Evolutionary conservation across 2,888 invertebrate genomes (phyloP).

Genomic region (Actias luna): DNA sequence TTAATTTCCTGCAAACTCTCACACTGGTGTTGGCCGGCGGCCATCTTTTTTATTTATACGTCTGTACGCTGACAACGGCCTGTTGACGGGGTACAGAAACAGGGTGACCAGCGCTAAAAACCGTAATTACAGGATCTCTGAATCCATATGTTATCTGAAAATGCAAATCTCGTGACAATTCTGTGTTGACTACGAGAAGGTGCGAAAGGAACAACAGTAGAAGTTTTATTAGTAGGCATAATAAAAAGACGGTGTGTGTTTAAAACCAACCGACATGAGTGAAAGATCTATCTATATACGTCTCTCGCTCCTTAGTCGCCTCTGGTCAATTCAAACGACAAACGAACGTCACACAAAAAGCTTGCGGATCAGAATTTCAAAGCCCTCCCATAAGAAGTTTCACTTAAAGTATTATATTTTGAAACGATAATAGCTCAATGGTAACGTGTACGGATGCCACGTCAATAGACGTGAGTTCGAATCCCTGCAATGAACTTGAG

Average conservation of each 20-base stretch:
- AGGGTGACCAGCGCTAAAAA: not conserved
- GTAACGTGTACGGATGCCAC: no score
- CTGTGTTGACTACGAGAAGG: not conserved
- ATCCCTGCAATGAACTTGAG: no score
- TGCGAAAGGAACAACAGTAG: not conserved
- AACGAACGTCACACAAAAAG: no score
- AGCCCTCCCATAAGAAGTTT: no score
- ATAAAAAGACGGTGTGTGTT: not conserved
- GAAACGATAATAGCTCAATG: no score
- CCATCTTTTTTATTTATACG: conserved; percentile 36
- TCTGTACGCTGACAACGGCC: conserved; percentile 22
- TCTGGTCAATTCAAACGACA: no score
- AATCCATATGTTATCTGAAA: not conserved
- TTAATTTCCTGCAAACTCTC: conserved; percentile 18
- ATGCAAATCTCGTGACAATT: not conserved
- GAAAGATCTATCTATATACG: no score
- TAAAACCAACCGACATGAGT: no score
- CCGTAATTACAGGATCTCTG: not conserved
- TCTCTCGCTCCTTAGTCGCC: no score
- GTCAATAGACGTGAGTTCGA: no score
- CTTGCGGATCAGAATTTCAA: no score
- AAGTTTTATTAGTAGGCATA: not conserved
- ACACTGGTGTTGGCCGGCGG: conserved; percentile 25
- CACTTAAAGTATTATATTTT: no score
- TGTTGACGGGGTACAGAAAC: not conserved